These are phyloP conservation scores for Tuberolachnus salignus DNA, from an alignment of 2,888 invertebrate genomes.

Conservation along the genomic window DNA sequence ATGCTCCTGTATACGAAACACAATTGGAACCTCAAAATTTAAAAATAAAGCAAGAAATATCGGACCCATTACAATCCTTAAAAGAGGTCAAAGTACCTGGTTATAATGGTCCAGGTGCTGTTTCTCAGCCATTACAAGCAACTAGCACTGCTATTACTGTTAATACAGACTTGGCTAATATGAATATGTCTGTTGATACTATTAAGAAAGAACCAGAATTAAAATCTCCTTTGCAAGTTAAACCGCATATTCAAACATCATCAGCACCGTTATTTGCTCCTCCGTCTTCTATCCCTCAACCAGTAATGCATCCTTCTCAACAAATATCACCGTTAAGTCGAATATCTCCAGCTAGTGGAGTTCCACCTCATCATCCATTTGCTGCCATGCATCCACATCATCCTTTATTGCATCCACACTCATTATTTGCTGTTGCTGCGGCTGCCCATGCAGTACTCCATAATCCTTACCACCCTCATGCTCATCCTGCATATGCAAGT, in stretches of 20 bases:
- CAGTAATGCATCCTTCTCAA: slow-evolving; percentile 77
- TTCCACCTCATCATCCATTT: slow-evolving; percentile 61
- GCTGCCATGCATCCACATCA: slow-evolving; percentile 74
- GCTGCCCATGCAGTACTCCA: slow-evolving; percentile 70
- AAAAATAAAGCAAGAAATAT: slow-evolving; percentile 73
- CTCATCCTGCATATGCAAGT: slow-evolving; percentile 68
- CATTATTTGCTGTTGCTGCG: slow-evolving; percentile 69
- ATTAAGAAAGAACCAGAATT: slow-evolving; percentile 77
- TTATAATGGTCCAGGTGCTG: slow-evolving; percentile 65
- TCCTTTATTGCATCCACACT: slow-evolving; percentile 71
- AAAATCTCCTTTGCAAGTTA: slow-evolving; percentile 62
- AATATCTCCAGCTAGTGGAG: slow-evolving; percentile 61
- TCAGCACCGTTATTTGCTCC: slow-evolving; percentile 61
- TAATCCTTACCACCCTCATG: slow-evolving; percentile 71
- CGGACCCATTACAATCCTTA: slow-evolving; percentile 77
- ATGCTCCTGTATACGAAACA: slow-evolving; percentile 52
- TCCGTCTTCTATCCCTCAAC: slow-evolving; percentile 71
- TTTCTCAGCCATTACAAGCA: slow-evolving; percentile 61
- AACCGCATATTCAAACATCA: slow-evolving; percentile 59
- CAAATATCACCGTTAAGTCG: slow-evolving; percentile 70
- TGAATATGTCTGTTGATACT: slow-evolving; percentile 73
- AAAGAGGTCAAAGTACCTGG: slow-evolving; percentile 82
- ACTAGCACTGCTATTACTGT: slow-evolving; percentile 59
- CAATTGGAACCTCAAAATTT: slow-evolving; percentile 74
- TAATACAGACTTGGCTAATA: slow-evolving; percentile 66